Evolutionary conservation across 2,113 vertebrate genomes (phyloP).

Genomic region (Motacilla tschutschensis): DNA sequence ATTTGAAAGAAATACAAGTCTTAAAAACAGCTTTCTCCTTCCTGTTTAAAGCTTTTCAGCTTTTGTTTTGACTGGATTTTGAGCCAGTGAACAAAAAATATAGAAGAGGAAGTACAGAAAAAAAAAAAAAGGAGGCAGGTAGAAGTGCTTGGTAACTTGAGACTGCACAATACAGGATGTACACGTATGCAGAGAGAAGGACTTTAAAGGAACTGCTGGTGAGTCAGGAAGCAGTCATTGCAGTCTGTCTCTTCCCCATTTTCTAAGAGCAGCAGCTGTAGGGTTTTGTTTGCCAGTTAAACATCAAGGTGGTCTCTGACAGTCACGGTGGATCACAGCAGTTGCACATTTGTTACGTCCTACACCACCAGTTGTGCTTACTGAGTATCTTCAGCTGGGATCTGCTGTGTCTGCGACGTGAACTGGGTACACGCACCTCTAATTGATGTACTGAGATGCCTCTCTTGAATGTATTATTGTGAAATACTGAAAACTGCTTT

Average conservation of each 20-base stretch:
- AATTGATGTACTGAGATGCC: not conserved
- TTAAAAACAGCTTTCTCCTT: not conserved
- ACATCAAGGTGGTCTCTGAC: not conserved
- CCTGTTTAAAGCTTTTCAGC: not conserved
- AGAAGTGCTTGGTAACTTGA: not conserved
- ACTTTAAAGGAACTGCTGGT: not conserved
- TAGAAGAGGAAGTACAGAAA: not conserved
- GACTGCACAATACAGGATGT: not conserved
- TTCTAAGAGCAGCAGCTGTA: not conserved
- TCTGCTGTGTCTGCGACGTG: not conserved
- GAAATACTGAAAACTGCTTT: not conserved
- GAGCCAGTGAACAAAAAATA: not conserved
- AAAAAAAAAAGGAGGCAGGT: not conserved
- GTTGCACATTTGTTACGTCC: not conserved
- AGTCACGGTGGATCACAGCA: fast-evolving
- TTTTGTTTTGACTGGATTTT: slow-evolving; percentile 17
- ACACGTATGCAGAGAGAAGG: not conserved
- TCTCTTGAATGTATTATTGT: not conserved
- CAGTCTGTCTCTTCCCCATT: not conserved
- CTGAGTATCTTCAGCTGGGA: not conserved
- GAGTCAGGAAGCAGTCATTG: not conserved
- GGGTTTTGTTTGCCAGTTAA: not conserved
- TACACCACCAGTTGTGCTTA: not conserved
- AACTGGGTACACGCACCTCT: not conserved
- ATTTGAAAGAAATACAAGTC: not conserved